Conservation (phyloP, 37 sponge, comb jelly and placozoan species). For the Eunapius fragilis region DNA sequence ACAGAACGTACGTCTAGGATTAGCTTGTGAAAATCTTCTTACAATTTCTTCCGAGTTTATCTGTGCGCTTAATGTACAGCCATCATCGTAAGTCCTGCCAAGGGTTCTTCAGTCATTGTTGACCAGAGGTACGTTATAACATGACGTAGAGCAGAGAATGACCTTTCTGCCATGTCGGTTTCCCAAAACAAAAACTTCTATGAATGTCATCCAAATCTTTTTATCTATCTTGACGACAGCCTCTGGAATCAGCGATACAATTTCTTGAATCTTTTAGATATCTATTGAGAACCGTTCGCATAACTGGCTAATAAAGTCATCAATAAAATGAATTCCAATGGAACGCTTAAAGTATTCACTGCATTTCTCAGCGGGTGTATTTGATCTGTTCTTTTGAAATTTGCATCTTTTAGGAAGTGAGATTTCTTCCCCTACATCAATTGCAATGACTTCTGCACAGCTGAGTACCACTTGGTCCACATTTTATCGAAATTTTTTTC, state of each 20-base stretch:
- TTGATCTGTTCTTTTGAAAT: slow-evolving; percentile 34
- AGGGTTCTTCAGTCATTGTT: slow-evolving; percentile 33
- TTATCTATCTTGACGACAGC: slow-evolving; percentile 5
- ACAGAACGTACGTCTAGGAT: slow-evolving; percentile 37
- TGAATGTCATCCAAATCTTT: background rate
- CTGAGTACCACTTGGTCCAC: slow-evolving; percentile 38
- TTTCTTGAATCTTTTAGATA: slow-evolving; percentile 6
- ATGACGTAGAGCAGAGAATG: slow-evolving; percentile 19
- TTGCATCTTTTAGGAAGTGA: slow-evolving; percentile 36
- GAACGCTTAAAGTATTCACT: slow-evolving; percentile 41
- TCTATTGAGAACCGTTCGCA: slow-evolving; percentile 3
- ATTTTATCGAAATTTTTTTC: slow-evolving; percentile 29
- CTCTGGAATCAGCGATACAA: slow-evolving; percentile 29
- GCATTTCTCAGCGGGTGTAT: slow-evolving; percentile 19
- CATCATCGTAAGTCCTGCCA: slow-evolving; percentile 44
- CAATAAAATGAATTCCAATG: slow-evolving; percentile 51
- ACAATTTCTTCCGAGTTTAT: slow-evolving; percentile 30
- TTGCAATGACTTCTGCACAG: slow-evolving; percentile 28
- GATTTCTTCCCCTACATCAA: slow-evolving; percentile 18
- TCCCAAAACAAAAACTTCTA: too few relatives aligned
- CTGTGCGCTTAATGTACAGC: slow-evolving; percentile 39
- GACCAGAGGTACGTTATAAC: slow-evolving; percentile 38
- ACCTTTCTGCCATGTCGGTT: slow-evolving; percentile 19
- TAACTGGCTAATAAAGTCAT: slow-evolving; percentile 23
- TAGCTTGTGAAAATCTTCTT: slow-evolving; percentile 27